A percentile compares a stretch with the other conserved stretches of the same genome.
These are phyloP conservation scores for Xenentodon cancila DNA, from an alignment of 2,797 vertebrate species.

Conservation along the genomic window DNA sequence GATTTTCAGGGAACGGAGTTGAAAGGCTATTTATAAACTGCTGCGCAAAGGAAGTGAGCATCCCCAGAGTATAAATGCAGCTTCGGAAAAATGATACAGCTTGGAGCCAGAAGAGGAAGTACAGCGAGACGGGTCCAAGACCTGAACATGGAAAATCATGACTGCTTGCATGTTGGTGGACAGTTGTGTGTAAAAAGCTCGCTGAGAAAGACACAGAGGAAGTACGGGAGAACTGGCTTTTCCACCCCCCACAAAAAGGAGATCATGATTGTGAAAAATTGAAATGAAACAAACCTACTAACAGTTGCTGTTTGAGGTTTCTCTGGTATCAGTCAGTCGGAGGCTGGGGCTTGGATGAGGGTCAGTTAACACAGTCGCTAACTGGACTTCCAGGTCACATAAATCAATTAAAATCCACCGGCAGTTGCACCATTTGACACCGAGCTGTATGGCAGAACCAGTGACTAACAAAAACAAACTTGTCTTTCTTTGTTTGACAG, in stretches of 20 bases:
- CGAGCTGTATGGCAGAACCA: conserved; percentile 24
- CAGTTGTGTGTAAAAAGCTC: conserved; percentile 15
- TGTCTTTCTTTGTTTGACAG: conserved; percentile 34
- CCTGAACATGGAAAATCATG: conserved; percentile 78
- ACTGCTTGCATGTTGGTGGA: conserved; percentile 49
- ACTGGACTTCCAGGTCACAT: conserved; percentile 25
- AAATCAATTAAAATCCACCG: conserved; percentile 33
- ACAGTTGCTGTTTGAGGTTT: conserved; percentile 2
- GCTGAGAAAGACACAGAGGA: conserved; percentile 23
- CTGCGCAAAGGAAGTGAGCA: conserved; percentile 82
- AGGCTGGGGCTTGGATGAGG: not conserved
- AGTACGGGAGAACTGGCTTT: not conserved
- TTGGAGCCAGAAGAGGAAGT: conserved; percentile 82
- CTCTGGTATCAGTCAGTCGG: not conserved
- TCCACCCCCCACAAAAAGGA: conserved; percentile 12
- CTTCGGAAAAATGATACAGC: conserved; percentile 85
- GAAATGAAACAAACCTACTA: not conserved
- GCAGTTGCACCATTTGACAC: conserved; percentile 23
- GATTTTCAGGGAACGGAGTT: conserved; percentile 72
- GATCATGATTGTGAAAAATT: conserved; percentile 6
- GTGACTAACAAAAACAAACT: conserved; percentile 52
- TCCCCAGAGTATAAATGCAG: conserved; percentile 81
- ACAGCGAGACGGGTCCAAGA: conserved; percentile 69
- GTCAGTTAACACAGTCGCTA: conserved; percentile 16
- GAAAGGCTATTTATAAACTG: conserved; percentile 83